phyloP scores from a whole-genome alignment of 1,140 invertebrate genomes.

The Sitodiplosis mosellana region DNA sequence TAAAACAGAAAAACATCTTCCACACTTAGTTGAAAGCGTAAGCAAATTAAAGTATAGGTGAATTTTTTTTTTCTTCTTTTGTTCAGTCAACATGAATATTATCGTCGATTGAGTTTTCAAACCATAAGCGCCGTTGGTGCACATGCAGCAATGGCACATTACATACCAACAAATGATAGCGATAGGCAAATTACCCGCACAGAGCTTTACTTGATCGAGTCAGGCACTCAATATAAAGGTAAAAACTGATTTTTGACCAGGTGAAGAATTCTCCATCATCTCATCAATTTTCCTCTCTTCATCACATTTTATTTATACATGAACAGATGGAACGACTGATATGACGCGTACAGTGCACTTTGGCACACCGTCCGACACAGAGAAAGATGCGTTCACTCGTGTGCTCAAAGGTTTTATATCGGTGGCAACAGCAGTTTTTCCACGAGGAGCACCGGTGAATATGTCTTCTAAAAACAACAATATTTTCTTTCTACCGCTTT shows the following conservation, averaged over 20 bases:
- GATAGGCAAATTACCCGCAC: conserved; percentile 45
- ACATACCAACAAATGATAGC: conserved; percentile 40
- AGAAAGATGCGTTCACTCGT: conserved; percentile 73
- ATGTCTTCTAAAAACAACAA: not conserved
- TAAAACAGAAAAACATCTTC: too few relatives aligned
- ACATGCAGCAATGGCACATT: conserved; percentile 85
- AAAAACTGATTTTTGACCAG: not conserved
- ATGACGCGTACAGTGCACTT: conserved; percentile 79
- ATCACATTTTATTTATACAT: too few relatives aligned
- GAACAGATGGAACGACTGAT: conserved; percentile 72
- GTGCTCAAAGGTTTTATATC: conserved; percentile 68
- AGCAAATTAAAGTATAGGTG: too few relatives aligned
- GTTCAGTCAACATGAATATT: conserved; percentile 39
- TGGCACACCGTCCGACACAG: conserved; percentile 46
- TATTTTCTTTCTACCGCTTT: not conserved
- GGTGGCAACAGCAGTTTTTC: conserved; percentile 57
- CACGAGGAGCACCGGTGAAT: conserved; percentile 46
- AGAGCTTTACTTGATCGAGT: conserved; percentile 73
- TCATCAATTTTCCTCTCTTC: not conserved
- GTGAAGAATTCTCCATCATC: not conserved
- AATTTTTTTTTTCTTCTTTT: too few relatives aligned
- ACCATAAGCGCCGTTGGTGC: conserved; percentile 77
- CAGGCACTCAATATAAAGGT: conserved; percentile 53
- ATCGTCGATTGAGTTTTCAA: conserved; percentile 67
- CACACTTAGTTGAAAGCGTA: too few relatives aligned